phyloP scores from a whole-genome alignment of 2,888 invertebrate genomes.

The Cataglyphis rosenhaueri region DNA sequence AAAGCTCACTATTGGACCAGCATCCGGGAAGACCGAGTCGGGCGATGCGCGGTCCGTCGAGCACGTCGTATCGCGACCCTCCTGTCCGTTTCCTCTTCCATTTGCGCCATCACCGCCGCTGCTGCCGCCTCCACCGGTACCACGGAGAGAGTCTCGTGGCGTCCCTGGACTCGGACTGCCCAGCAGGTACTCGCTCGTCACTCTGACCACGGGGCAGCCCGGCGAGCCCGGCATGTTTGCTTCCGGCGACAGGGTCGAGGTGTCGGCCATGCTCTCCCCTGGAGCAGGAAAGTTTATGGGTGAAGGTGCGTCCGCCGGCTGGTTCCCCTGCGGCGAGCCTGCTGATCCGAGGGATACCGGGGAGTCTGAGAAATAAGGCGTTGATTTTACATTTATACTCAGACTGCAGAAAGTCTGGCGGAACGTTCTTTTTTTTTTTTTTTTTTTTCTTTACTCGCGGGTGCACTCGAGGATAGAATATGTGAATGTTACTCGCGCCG shows the following conservation, averaged over 20 bases:
- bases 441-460: slow-evolving; percentile 51
- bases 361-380: slow-evolving; percentile 83
- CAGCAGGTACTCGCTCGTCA: slow-evolving; percentile 85
- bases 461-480: slow-evolving; percentile 22
- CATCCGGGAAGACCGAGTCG: slow-evolving; percentile 88
- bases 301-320: slow-evolving; percentile 84
- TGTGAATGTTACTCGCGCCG: not conserved
- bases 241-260: slow-evolving; percentile 96
- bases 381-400: slow-evolving; percentile 73
- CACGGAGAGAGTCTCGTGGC: slow-evolving; percentile 87
- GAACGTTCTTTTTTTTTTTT: not conserved
- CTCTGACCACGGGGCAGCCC: slow-evolving; percentile 85
- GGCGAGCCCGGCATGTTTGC: slow-evolving; percentile 94
- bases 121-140: slow-evolving; percentile 85
- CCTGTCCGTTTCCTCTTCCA: slow-evolving; percentile 80
- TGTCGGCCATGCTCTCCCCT: slow-evolving; percentile 97
- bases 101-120: slow-evolving; percentile 79
- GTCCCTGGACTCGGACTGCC: slow-evolving; percentile 88
- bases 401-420: slow-evolving; percentile 41
- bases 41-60: slow-evolving; percentile 87
- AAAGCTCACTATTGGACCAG: slow-evolving; percentile 82
- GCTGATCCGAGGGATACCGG: slow-evolving; percentile 85
- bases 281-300: slow-evolving; percentile 85
- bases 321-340: slow-evolving; percentile 84
- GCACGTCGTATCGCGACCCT: slow-evolving; percentile 75